Evolutionary conservation across 2,113 vertebrate species (phyloP).

Genomic region (Callocephalon fimbriatum): DNA sequence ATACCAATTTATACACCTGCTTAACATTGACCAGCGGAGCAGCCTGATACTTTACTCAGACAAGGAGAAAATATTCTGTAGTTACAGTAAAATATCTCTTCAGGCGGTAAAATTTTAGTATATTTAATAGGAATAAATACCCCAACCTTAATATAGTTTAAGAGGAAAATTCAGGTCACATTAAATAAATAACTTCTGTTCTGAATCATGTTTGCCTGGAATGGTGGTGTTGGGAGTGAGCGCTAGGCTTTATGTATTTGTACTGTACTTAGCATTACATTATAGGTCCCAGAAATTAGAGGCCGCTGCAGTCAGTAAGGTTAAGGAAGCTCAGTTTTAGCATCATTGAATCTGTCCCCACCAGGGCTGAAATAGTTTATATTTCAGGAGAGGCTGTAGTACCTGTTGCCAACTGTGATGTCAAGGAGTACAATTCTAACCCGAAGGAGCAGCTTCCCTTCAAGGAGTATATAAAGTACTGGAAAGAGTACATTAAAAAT

Average conservation of each 20-base stretch:
- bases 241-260: neutral
- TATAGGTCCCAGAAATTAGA: rapidly evolving
- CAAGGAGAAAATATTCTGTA: neutral
- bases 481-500: constrained; percentile 86
- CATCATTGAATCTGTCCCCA: neutral
- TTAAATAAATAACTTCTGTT: neutral
- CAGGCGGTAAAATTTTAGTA: neutral
- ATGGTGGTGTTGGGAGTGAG: neutral
- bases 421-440: constrained; percentile 92
- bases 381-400: constrained; percentile 88
- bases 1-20: neutral
- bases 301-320: neutral
- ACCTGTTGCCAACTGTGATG: constrained; percentile 92
- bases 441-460: constrained; percentile 91
- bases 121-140: neutral
- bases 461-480: constrained; percentile 89
- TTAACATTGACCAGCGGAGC: neutral
- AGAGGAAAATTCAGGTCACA: neutral
- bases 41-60: too few species aligned
- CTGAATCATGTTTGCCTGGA: neutral
- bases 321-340: neutral
- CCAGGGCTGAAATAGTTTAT: neutral
- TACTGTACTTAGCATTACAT: neutral
- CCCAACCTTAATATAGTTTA: neutral
- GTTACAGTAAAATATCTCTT: neutral